Base-by-base conservation (phyloP, 2,797 vertebrate genomes). In the Myotis pilosus region DNA sequence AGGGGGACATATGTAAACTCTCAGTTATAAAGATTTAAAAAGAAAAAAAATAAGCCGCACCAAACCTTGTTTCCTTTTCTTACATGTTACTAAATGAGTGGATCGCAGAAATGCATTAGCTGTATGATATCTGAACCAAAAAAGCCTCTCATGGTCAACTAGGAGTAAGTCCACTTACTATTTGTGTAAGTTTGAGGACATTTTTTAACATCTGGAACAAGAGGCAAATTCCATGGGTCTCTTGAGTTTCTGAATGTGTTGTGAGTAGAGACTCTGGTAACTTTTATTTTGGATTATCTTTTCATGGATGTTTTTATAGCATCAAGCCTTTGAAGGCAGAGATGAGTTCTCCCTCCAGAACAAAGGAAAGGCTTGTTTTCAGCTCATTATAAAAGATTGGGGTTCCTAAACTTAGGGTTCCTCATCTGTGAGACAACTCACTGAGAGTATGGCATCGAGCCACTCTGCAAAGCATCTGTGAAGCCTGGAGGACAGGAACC, bases 41-140 rank as follows among this genome's bases (percentile, higher is more conserved):
- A 25, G 20, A 60, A 60, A 60, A 60, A 91, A 96, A 96, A 84
- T 55, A 95, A 89, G 38, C 25, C 47, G 75, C 86, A 60, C 51
- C 30, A 75, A 91, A 93, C 91, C 53, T 82, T 86, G 23, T 71
- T 95, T 96, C 80, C 55, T 75, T 91, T 89, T 88, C 82, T 93
- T 25, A 64, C 69, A 76, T 69, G 68, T 90, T 93, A 90, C 53
- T 91, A 82, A 33, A 82, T 69, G 69, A 92, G 30, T 47, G 30
- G 55, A 92, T 76, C n/a, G 80, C 28, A 84, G 49, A 87, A 87
- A 89, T 89, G 23, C 36, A 60, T 62, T 84, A 87, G 36, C 36
- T 69, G 15, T 22, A 89, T n/a, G 72, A 64, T 64, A 78, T 55
- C 71, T 95, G 36, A 41, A 94, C 44, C n/a, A 87, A 84, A 55